Base-by-base conservation (phyloP, 2,113 vertebrate genomes). In the Isichthys henryi region DNA sequence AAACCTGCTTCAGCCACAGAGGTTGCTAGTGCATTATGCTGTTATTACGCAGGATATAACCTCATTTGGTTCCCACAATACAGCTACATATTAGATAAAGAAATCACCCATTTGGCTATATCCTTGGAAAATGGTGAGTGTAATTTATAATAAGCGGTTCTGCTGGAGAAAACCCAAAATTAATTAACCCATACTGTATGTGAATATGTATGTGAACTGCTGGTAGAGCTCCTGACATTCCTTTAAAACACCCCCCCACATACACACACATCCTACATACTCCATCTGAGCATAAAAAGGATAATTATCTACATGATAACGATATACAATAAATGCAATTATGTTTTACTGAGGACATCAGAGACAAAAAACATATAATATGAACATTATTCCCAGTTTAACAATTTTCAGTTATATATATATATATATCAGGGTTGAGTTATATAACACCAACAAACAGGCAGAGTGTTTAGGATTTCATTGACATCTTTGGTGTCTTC, bases 141-240 rank as follows among this genome's bases (percentile, higher is more conserved):
- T 27, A 86, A 50, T 86, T 49, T 85, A 27, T 19, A 46, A 85
- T 50, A 50, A 50, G 49, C 13, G 46, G 74, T 43, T 80, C 74
- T 43, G 35, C 74, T 80, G 15, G 19, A 86, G n/a, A 45, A 85
- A 50, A 50, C 48, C n/a, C 17, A n/a, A 17, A 86, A 86, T 86
- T 50, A 50, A 80, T 19, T 43, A 80, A 15, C 35, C n/a, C 74
- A 80, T 80, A 80, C 74, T 80, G 1, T 43, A 80, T 43, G 35
- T 80, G 74, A 80, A 80, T 80, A 80, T 80, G 74, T 80, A 80
- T 80, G 74, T 80, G 35, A 77, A 70, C 27, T 70, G n/a, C 10
- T 13, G 66, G 66, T 5, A 43, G 13, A 80, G 31, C 39, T 43
- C 6, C 74, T 19, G 74, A 39, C 74, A 35, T 39, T 5, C 17